phyloP scores from a whole-genome alignment of 2,797 vertebrate species.

The Hapalemur alaotrensis region DNA sequence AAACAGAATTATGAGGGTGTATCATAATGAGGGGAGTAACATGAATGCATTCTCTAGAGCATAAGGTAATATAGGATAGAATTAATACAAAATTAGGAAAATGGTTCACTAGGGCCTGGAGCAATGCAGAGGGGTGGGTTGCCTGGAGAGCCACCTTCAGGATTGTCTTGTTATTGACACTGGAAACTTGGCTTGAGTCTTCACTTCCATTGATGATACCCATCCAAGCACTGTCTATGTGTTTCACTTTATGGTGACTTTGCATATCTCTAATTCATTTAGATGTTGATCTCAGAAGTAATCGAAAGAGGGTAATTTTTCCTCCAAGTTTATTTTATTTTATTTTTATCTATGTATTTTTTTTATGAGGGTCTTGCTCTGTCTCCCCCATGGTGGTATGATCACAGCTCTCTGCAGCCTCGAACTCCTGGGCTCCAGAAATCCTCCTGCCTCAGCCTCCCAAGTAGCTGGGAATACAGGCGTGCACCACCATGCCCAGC shows the following conservation, averaged over 20 bases:
- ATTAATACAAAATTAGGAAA: neutral
- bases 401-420: no score
- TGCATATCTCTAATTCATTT: neutral
- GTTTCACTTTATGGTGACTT: conserved; percentile 5
- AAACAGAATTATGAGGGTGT: neutral
- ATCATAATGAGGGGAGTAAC: neutral
- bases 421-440: no score
- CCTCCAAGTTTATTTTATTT: neutral
- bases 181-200: neutral
- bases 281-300: neutral
- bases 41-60: neutral
- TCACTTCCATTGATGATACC: neutral
- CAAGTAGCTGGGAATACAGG: no score
- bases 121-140: neutral
- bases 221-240: neutral
- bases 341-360: no score
- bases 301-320: conserved; percentile 2
- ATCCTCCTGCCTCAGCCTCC: no score
- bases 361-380: no score
- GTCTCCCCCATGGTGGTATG: no score
- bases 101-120: neutral
- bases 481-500: neutral
- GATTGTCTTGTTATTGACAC: neutral
- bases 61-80: neutral
- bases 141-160: neutral